Base-by-base conservation (phyloP, 2,888 invertebrate species). In the Lochmaea crataegi region DNA sequence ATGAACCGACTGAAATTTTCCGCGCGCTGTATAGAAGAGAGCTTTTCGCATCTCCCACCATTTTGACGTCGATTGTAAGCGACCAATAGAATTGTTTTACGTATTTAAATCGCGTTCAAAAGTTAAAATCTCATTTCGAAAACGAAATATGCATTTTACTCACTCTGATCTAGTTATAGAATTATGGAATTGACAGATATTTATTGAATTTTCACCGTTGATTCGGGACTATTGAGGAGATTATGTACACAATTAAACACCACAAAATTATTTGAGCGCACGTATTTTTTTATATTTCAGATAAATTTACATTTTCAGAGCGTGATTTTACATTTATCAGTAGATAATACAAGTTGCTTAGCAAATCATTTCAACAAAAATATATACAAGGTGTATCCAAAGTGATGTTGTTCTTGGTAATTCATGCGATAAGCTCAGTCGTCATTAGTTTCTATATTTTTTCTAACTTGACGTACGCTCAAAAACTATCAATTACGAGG, bases 1-100 rank as follows among this genome's bases (percentile, higher is more conserved):
- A 81, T 81, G 83, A 83, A 85, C 82, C 82, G 82, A 84, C 83
- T 84, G 85, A 82, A 80, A 78, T 81, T 77, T 65, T 77, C 80
- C 77, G 78, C 74, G 79, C 79, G 78, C 80, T 79, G 76, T 81
- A 81, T 83, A 82, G 83, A 83, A 82, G 82, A 83, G 82, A 82
- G 82, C 83, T 81, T 83, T 80, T 78, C 80, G 81, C 82, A 83
- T 84, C 82, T 82, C 83, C 82, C 82, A 78, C 82, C 80, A 77
- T 79, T 77, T 77, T 84, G 84, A 85, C 85, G 85, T 84, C 82
- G 83, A 42, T 78, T 76, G 76, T 79, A 79, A 80, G 80, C 79
- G 81, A 79, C 85, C 84, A 85, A 85, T 85, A 78, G 82, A 81
- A 80, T 79, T 76, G 77, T 80, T 76, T 75, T 77, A 81, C 80